phyloP scores from a whole-genome alignment of 2,888 invertebrate species.

The Thyatira batis region DNA sequence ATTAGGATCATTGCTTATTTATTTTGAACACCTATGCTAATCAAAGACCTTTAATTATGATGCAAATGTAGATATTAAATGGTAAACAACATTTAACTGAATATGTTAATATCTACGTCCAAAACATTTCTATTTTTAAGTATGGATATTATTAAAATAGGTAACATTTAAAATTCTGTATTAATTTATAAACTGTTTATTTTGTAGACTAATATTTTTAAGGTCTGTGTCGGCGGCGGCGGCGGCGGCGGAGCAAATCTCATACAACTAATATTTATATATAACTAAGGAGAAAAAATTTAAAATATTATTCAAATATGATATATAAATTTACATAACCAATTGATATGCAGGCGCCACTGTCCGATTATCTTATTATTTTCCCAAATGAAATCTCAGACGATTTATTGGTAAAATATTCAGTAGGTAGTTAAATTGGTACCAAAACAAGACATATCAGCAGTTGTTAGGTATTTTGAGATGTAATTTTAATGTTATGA shows the following conservation, averaged over 20 bases:
- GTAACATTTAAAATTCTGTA: neutral
- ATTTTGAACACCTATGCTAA: too few species aligned
- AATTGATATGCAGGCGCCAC: constrained; percentile 58
- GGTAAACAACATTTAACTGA: neutral
- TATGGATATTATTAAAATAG: neutral
- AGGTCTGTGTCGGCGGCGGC: neutral
- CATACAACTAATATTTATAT: neutral
- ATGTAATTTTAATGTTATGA: neutral
- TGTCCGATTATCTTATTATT: constrained; percentile 39
- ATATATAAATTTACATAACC: constrained; percentile 29
- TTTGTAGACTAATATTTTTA: neutral
- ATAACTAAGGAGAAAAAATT: constrained; percentile 1
- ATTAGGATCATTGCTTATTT: too few species aligned
- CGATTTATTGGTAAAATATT: constrained; percentile 46
- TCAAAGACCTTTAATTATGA: too few species aligned
- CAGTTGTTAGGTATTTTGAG: neutral
- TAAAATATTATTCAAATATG: constrained; percentile 7
- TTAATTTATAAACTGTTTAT: neutral
- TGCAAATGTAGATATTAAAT: too few species aligned
- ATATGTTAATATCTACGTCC: neutral
- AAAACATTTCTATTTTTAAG: neutral
- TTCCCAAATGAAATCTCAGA: constrained; percentile 40
- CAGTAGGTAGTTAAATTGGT: constrained; percentile 27
- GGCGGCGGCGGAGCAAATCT: neutral
- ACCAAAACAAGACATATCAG: neutral